Base-by-base conservation (phyloP, 2,797 vertebrate genomes). In the Echiichthys vipera region DNA sequence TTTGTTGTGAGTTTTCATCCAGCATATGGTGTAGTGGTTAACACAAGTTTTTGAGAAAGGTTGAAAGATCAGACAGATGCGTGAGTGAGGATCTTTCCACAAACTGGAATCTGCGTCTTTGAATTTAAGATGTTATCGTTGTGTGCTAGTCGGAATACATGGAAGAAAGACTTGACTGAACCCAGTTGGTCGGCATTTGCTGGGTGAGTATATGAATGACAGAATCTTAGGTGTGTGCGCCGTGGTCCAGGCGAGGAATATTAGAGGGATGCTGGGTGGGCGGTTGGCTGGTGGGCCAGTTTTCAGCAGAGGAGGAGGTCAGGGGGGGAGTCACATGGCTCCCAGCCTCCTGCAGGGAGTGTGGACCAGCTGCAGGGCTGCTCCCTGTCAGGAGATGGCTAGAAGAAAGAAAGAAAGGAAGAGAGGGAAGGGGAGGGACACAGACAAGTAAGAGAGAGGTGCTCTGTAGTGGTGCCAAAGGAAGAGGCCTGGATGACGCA, bases 341-440 rank as follows among this genome's bases (percentile, higher is more conserved):
- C 74, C 78, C 84, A 89, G 77, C 79, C 85, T 88, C 90, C 85
- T 90, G 90, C 73, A 72, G 79, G 65, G 89, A 78, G 80, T 86
- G 74, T 78, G 63, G 84, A 89, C 88, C 92, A 91, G 90, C 92
- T 93, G 89, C 83, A 80, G 77, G 68, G 80, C 84, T 87, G 83
- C 74, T 90, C 80, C 83, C 73, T 76, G 74, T 84, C 87, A 78
- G 83, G 65, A 83, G 75, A 70, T 78, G 78, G 78, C 58, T 65
- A 77, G 78, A 61, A 51, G 61, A 65, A 53, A 39, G 65, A 57
- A 77, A 77, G 64, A 76, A 74, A 77, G 65, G 49, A 71, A 68
- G 43, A 47, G 56, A 76, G 66, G 51, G 24, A 73, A 71, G 51
- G 45, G 57, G 32, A 80, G 80, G 40, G 71, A 71, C 43, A 22